These are phyloP conservation scores for Leguminivora glycinivorella DNA, from an alignment of 1,140 invertebrate species.

Conservation along the genomic window DNA sequence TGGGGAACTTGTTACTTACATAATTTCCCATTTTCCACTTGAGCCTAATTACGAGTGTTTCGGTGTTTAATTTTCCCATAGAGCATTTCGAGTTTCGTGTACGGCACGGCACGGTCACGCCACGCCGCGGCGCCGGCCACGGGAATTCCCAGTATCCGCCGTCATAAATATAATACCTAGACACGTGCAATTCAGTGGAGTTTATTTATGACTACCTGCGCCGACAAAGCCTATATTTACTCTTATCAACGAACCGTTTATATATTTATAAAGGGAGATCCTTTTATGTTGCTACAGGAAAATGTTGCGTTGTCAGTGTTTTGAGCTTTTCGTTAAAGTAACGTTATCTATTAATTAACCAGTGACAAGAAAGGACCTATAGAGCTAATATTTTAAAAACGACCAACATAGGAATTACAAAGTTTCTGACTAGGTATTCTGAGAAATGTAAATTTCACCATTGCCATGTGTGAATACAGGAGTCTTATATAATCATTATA, in stretches of 20 bases:
- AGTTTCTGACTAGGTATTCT: no score
- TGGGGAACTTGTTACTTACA: not conserved
- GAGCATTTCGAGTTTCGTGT: constrained; percentile 50
- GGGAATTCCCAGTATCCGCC: constrained; percentile 45
- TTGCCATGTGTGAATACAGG: no score
- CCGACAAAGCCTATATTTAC: constrained; percentile 19
- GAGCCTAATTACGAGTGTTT: not conserved
- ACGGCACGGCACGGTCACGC: constrained; percentile 49
- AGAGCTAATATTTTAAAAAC: no score
- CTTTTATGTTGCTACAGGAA: not conserved
- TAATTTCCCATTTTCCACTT: not conserved
- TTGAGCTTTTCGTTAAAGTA: not conserved
- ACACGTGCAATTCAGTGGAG: constrained; percentile 41
- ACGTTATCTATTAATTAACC: no score
- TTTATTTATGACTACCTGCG: constrained; percentile 25
- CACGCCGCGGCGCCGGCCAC: constrained; percentile 39
- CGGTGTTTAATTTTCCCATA: constrained; percentile 45
- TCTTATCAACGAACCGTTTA: constrained; percentile 17
- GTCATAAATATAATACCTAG: constrained; percentile 39
- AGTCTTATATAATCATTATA: no score
- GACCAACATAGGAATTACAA: no score
- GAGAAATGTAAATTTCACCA: no score
- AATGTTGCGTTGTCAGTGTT: not conserved
- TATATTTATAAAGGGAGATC: constrained; percentile 13
- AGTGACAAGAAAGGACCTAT: no score